Base-by-base conservation (phyloP, 2,113 vertebrate species). In the Capra hircus region DNA sequence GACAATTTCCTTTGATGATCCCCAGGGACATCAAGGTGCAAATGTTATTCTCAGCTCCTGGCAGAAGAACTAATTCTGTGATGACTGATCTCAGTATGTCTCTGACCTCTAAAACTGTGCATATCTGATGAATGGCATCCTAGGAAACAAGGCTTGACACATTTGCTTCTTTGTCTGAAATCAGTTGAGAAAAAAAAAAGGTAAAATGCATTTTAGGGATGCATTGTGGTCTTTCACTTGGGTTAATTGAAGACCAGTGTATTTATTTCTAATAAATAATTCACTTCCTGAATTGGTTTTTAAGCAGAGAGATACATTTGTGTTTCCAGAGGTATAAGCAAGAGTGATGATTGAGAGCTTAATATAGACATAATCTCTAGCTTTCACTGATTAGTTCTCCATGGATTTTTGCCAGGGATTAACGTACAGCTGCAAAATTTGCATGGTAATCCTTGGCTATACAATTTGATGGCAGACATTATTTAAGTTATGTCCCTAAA, bases 181-280 rank as follows among this genome's bases (percentile, higher is more conserved):
- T 98, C 57, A 74, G 9, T 74, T 71, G 40, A 78, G 57, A 91
- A 93, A 48, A 60, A 55, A 53, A 88, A 87, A 83, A 48, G 11
- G 55, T 59, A 95, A 97, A 95, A 96, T 88, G 1, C 27, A 94
- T 57, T 92, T 96, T 91, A 88, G n/a, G 78, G 48, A 89, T 89
- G 25, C 48, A 60, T 60, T 71, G 17, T 27, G 13, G 11, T 90
- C 21, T 96, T 89, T 89, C 77, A 64, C 77, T 85, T 60, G 36
- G 74, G 88, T 93, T 97, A 96, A 95, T 83, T 96, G 74, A 67
- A 50, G 59, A 84, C 96, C 90, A 95, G 89, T 59, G 15, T 83
- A 88, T 96, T 94, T 95, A 93, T 93, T 97, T 92, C 88, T 97
- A 93, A 97, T 97, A 98, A 96, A 96, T 97, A 97, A 96, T 98